These are phyloP conservation scores for Xiphorhynchus elegans DNA, from an alignment of 2,113 vertebrate genomes.

Conservation along the genomic window DNA sequence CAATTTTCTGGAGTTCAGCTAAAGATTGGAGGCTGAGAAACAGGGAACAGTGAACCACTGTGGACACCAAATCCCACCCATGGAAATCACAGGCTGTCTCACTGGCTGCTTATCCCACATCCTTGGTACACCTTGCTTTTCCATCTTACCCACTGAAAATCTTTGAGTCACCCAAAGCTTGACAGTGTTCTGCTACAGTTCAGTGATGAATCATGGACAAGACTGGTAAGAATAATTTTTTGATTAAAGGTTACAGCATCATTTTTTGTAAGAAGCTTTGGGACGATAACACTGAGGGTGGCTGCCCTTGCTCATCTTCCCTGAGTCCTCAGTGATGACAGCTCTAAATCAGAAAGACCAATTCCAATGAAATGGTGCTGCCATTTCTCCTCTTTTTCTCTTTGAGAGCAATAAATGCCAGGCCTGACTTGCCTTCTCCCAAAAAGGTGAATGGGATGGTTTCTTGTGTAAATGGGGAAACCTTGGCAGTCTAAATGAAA, in stretches of 20 bases:
- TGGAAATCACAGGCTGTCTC: not conserved
- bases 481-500: not conserved
- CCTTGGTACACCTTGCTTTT: not conserved
- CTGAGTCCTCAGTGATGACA: not conserved
- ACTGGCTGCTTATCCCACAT: not conserved
- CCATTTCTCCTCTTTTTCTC: not conserved
- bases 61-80: not conserved
- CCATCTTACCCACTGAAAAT: not conserved
- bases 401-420: not conserved
- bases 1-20: not conserved
- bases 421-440: not conserved
- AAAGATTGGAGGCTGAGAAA: not conserved
- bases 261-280: not conserved
- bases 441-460: not conserved
- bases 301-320: not conserved
- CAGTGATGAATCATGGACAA: not conserved
- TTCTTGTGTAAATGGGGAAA: not conserved
- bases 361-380: not conserved
- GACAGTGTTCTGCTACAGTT: not conserved
- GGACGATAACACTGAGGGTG: not conserved
- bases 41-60: not conserved
- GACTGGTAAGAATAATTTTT: not conserved
- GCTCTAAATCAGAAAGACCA: not conserved
- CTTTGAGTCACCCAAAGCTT: not conserved
- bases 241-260: not conserved